Percentiles rank a stretch among this genome's conserved stretches.
Evolutionary conservation across 1,140 invertebrate genomes (phyloP).

Genomic region (Drosophila burlai): DNA sequence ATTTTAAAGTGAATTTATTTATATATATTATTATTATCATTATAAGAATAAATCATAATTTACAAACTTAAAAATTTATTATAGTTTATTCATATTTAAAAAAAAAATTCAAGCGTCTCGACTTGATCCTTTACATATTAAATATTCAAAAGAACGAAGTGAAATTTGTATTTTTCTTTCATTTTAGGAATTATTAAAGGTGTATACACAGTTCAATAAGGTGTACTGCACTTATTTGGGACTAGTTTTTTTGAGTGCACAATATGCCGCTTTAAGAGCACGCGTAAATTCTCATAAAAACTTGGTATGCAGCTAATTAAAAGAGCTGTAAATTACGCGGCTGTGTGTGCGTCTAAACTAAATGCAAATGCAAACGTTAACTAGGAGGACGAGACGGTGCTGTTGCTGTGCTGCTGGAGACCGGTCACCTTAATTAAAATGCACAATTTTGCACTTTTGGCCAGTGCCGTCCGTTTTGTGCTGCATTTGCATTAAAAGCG

Average conservation of each 20-base stretch:
- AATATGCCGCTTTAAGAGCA: slow-evolving; percentile 78
- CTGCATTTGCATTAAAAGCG: slow-evolving; percentile 82
- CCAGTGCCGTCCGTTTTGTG: slow-evolving; percentile 61
- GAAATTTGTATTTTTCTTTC: no score
- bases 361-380: slow-evolving; percentile 71
- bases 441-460: slow-evolving; percentile 84
- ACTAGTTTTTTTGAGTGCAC: slow-evolving; percentile 5
- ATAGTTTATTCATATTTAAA: no score
- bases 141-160: no score
- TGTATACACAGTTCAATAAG: no score
- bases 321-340: slow-evolving; percentile 79
- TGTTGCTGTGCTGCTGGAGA: slow-evolving; percentile 28
- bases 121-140: no score
- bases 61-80: no score
- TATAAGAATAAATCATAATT: no score
- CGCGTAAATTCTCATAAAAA: slow-evolving; percentile 80
- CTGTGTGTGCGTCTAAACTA: slow-evolving; percentile 56
- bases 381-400: slow-evolving; percentile 20
- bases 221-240: no score
- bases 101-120: no score
- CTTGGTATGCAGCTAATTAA: slow-evolving; percentile 80
- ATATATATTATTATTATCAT: no score
- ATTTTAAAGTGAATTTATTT: no score
- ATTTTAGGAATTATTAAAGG: no score
- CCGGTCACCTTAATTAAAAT: slow-evolving; percentile 84